These are phyloP conservation scores for Nephrotoma guestfalica DNA, from an alignment of 2,888 invertebrate species.

Conservation along the genomic window DNA sequence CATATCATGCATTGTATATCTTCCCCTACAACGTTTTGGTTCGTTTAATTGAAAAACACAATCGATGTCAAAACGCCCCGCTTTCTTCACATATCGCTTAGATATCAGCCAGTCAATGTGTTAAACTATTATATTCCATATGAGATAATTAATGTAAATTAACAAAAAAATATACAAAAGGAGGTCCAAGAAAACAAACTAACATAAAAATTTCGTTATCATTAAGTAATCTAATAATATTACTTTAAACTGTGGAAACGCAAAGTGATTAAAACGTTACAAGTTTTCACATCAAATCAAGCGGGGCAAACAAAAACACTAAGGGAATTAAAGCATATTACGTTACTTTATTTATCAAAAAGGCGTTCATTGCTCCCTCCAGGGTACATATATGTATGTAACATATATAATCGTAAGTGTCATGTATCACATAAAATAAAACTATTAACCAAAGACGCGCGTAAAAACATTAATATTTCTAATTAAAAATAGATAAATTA, in stretches of 20 bases:
- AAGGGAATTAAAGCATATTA: background rate
- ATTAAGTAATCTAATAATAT: background rate
- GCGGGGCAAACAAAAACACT: background rate
- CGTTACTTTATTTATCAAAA: background rate
- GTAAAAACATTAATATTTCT: background rate
- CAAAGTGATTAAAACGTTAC: background rate
- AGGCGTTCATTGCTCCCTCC: background rate
- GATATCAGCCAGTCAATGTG: background rate
- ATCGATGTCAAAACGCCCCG: background rate
- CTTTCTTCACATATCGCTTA: background rate
- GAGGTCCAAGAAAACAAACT: background rate
- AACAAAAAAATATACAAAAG: background rate
- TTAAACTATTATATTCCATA: background rate
- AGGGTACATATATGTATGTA: background rate
- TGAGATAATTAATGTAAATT: background rate
- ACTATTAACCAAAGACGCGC: background rate
- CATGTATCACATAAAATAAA: background rate
- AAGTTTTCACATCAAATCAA: background rate
- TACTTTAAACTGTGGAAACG: background rate
- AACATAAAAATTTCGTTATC: background rate
- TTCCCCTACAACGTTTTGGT: background rate
- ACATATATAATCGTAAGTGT: background rate
- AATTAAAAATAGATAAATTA: background rate
- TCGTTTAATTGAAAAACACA: background rate
- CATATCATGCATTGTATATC: background rate